These are phyloP conservation scores for Geotria australis DNA, from an alignment of 2,797 vertebrate species.

Conservation along the genomic window DNA sequence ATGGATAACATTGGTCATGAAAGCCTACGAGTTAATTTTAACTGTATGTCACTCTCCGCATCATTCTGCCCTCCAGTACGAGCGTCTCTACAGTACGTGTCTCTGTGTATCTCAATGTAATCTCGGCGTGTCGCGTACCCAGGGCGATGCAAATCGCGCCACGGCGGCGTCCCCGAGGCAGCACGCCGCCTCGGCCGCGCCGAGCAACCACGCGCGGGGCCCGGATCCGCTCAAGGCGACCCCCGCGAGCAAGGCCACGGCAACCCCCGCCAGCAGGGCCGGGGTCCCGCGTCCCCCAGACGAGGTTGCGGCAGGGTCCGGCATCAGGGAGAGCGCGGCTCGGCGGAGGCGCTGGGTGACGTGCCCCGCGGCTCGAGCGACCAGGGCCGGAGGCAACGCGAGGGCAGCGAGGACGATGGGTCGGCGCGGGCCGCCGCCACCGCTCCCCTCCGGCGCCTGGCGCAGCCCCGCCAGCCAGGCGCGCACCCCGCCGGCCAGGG, in stretches of 20 bases:
- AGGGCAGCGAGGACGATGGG: no score
- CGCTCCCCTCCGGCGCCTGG: no score
- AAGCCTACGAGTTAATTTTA: no score
- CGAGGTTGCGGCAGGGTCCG: conserved; percentile 46
- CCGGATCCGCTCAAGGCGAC: conserved; percentile 17
- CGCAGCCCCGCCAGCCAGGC: conserved; percentile 52
- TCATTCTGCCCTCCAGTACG: no score
- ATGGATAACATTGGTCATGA: no score
- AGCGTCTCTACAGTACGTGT: no score
- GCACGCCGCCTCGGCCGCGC: conserved; percentile 34
- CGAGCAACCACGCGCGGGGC: conserved; percentile 33
- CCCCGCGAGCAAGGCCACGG: conserved; percentile 21
- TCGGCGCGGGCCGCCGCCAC: no score
- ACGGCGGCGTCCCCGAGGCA: neutral
- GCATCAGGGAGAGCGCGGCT: conserved; percentile 50
- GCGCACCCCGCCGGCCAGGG: conserved; percentile 49
- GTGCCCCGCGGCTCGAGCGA: no score
- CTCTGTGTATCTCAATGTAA: no score
- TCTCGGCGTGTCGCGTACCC: no score
- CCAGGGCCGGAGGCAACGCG: no score
- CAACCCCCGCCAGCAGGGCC: conserved; percentile 19
- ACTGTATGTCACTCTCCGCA: no score
- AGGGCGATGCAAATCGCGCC: neutral
- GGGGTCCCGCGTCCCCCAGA: conserved; percentile 49
- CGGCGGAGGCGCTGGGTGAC: conserved; percentile 9